Evolutionary conservation across 2,888 invertebrate genomes (phyloP).

Genomic region (Melanargia galathea): DNA sequence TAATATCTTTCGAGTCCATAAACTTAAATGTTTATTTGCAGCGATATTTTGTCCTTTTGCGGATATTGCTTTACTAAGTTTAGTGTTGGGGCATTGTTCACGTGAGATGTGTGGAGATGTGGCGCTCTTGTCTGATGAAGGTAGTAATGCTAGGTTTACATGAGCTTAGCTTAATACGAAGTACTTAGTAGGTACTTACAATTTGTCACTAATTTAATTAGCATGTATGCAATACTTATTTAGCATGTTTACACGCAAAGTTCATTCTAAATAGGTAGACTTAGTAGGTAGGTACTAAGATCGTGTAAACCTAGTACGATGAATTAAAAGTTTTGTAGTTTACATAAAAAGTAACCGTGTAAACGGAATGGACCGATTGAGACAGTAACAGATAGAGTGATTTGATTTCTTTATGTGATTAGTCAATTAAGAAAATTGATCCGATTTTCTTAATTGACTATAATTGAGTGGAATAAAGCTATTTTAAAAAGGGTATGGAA

Average conservation of each 20-base stretch:
- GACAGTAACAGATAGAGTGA: not conserved
- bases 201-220: too few species aligned
- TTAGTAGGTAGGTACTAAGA: too few species aligned
- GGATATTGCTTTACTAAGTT: slow-evolving; percentile 76
- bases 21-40: slow-evolving; percentile 82
- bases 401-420: not conserved
- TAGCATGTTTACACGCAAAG: too few species aligned
- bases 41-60: slow-evolving; percentile 81
- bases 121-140: not conserved
- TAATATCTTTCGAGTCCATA: slow-evolving; percentile 83
- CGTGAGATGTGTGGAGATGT: slow-evolving; percentile 22
- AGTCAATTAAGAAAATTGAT: slow-evolving; percentile 1
- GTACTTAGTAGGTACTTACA: too few species aligned
- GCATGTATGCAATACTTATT: too few species aligned
- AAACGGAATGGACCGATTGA: not conserved
- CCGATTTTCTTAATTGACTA: not conserved
- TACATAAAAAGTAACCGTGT: too few species aligned
- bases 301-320: too few species aligned
- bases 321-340: too few species aligned
- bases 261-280: too few species aligned
- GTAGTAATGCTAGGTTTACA: too few species aligned
- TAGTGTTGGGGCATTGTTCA: slow-evolving; percentile 49
- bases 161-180: too few species aligned
- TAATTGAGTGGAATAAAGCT: not conserved
- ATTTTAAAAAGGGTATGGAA: not conserved